phyloP scores from a whole-genome alignment of 2,888 invertebrate genomes.

The Euzetes globulus region DNA sequence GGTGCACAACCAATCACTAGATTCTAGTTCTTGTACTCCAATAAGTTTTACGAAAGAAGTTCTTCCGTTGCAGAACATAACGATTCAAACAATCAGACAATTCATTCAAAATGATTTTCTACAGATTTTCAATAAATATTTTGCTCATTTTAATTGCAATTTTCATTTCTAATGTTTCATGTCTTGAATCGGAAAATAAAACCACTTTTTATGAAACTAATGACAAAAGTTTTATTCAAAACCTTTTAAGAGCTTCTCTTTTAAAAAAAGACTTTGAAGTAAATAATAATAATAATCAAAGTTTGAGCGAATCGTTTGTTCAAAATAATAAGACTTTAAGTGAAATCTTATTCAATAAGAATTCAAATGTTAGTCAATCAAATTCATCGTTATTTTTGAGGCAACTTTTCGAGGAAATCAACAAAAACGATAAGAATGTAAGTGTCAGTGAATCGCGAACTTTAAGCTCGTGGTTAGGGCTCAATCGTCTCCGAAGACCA shows the following conservation, averaged over 20 bases:
- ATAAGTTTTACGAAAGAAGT: neutral
- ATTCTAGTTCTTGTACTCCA: slow-evolving; percentile 3
- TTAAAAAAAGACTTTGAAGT: neutral
- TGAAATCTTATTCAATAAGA: neutral
- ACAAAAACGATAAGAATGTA: neutral
- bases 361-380: neutral
- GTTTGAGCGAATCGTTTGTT: neutral
- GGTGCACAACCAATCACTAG: slow-evolving; percentile 1
- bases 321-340: neutral
- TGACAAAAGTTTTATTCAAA: slow-evolving; percentile 7
- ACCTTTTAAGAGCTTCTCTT: neutral
- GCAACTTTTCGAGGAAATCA: neutral
- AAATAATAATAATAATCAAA: slow-evolving; percentile 5
- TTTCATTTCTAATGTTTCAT: neutral
- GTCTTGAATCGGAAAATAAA: neutral
- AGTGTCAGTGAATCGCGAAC: slow-evolving; percentile 25
- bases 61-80: neutral
- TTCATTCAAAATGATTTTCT: neutral
- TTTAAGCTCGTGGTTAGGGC: slow-evolving; percentile 25
- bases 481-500: slow-evolving; percentile 2
- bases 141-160: neutral
- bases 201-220: neutral
- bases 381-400: neutral
- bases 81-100: neutral
- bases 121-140: neutral